phyloP scores from a whole-genome alignment of 1,140 invertebrate genomes.

The Ceratitis capitata region DNA sequence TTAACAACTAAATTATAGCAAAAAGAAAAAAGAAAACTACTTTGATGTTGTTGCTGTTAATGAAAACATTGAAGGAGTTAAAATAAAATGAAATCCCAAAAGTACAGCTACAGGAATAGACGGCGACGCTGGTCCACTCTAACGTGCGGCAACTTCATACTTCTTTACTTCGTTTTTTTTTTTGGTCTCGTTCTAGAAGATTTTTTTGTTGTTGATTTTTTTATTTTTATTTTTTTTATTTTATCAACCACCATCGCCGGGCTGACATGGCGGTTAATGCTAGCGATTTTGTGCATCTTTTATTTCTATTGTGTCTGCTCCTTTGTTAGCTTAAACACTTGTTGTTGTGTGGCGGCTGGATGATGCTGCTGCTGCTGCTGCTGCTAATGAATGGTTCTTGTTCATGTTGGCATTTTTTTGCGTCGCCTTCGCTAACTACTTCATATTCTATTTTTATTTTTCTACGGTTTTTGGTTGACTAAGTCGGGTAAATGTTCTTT shows the following conservation, averaged over 20 bases:
- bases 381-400: slow-evolving; percentile 30
- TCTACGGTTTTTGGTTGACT: not conserved
- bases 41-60: not conserved
- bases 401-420: slow-evolving; percentile 27
- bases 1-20: slow-evolving; percentile 19
- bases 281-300: not conserved
- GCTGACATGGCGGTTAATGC: not conserved
- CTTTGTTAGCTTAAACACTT: not conserved
- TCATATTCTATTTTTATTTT: not conserved
- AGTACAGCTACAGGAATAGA: not conserved
- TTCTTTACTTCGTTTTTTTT: not conserved
- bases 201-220: too few species aligned
- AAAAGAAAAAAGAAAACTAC: not conserved
- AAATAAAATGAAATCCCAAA: not conserved
- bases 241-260: not conserved
- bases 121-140: not conserved
- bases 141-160: not conserved
- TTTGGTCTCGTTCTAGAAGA: not conserved
- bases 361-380: not conserved
- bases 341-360: not conserved
- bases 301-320: not conserved
- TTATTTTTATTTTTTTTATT: not conserved
- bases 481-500: not conserved
- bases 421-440: not conserved
- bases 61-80: not conserved